A percentile compares a stretch with the other conserved stretches of the same genome.
These are phyloP conservation scores for Synergus japonicus DNA, from an alignment of 2,888 invertebrate species.

Conservation along the genomic window DNA sequence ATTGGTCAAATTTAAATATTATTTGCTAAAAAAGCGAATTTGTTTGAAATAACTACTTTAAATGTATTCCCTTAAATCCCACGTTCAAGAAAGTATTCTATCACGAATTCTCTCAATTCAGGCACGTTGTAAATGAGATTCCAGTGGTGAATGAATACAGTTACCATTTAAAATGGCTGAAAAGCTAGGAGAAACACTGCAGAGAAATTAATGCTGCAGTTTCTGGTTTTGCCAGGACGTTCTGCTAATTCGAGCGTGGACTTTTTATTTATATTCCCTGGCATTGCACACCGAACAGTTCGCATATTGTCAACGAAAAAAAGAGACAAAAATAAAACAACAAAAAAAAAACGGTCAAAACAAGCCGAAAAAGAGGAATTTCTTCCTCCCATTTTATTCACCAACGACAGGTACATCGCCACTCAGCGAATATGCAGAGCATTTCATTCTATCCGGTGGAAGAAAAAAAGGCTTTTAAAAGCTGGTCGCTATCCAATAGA, in stretches of 20 bases:
- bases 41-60: neutral
- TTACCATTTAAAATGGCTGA: slow-evolving; percentile 25
- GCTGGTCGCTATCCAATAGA: slow-evolving; percentile 3
- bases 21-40: neutral
- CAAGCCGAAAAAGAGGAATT: slow-evolving; percentile 8
- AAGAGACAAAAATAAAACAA: too few relatives aligned
- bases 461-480: neutral
- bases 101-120: slow-evolving; percentile 5
- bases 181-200: slow-evolving; percentile 44
- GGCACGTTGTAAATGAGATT: slow-evolving; percentile 40
- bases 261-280: slow-evolving; percentile 63
- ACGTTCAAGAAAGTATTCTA: slow-evolving; percentile 18
- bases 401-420: slow-evolving; percentile 28
- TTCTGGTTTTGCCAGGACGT: slow-evolving; percentile 66
- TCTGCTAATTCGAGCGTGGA: slow-evolving; percentile 61
- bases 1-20: neutral
- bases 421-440: slow-evolving; percentile 21
- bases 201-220: slow-evolving; percentile 62
- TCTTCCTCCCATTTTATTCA: slow-evolving; percentile 13
- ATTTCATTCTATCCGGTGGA: slow-evolving; percentile 24
- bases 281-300: slow-evolving; percentile 44
- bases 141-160: slow-evolving; percentile 12
- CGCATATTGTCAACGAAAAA: slow-evolving; percentile 37
- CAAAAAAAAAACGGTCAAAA: neutral
- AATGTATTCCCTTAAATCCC: slow-evolving; percentile 9